These are phyloP conservation scores for Melolontha melolontha DNA, from an alignment of 2,888 invertebrate species.

Conservation along the genomic window DNA sequence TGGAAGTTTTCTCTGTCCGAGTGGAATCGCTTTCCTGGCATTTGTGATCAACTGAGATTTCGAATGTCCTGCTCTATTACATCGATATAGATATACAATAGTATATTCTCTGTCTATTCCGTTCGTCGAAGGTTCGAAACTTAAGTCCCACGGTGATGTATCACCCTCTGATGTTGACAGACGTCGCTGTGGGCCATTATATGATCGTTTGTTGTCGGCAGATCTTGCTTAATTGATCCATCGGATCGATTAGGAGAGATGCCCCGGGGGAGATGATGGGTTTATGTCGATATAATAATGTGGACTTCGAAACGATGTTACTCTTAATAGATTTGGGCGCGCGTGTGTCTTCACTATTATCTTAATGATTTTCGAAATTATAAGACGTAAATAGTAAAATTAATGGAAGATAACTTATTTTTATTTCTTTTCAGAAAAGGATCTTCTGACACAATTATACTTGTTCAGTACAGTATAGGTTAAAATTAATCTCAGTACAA, in stretches of 20 bases:
- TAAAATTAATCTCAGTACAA: too few relatives aligned
- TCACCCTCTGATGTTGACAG: constrained; percentile 43
- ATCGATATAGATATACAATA: too few relatives aligned
- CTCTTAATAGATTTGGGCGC: constrained; percentile 22
- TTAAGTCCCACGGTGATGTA: constrained; percentile 29
- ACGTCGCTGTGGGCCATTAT: constrained; percentile 44
- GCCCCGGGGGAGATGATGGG: constrained; percentile 2
- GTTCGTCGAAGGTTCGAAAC: not conserved
- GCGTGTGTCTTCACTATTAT: too few relatives aligned
- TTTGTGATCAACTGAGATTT: constrained; percentile 35
- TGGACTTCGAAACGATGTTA: constrained; percentile 12
- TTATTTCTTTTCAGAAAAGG: too few relatives aligned
- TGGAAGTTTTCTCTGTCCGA: constrained; percentile 19
- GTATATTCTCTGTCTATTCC: constrained; percentile 2
- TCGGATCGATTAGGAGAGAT: constrained; percentile 30
- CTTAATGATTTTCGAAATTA: too few relatives aligned
- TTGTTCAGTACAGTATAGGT: too few relatives aligned
- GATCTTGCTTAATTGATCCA: constrained; percentile 39
- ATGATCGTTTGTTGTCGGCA: constrained; percentile 36
- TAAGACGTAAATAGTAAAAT: too few relatives aligned
- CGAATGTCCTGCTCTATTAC: constrained; percentile 20
- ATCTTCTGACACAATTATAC: too few relatives aligned
- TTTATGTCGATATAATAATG: too few relatives aligned
- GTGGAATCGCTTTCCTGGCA: constrained; percentile 47
- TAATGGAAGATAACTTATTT: too few relatives aligned